Evolutionary conservation across 1,140 invertebrate species (phyloP), one percentile per base, ranked within the genome.

Genomic region (Pseudomyrmex dendroicus): DNA sequence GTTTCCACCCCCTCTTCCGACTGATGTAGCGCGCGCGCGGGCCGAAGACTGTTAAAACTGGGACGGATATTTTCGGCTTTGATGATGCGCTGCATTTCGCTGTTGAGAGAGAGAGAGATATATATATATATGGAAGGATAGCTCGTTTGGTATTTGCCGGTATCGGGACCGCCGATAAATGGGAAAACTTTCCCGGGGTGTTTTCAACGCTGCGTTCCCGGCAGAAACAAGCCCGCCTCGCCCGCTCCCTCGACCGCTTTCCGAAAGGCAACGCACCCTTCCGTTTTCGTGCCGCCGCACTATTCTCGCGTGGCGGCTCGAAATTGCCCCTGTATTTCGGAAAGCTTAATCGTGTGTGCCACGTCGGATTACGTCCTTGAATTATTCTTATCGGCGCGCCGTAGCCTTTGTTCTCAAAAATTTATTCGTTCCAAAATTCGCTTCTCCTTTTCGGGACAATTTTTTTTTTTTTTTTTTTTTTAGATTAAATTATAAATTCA

Each of bases 61-160:
- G 89, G 90, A 85, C 89, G 86, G 87, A 91, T 92, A 92, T 91
- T 90, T 91, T 86, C 82, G 90, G 88, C 87, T 73, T 89, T 73
- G 87, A 89, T 88, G 84, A 89, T 88, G 84, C 86, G 85, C 52
- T 46, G 78, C 35, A 61, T 76, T 86, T 83, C 59, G 68, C 20
- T 72, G 84, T 73, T 87, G 59, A 50, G 35, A 82, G 62, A n/a
- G 63, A 44, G 25, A 63, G 17, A 61, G 77, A 73, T 35, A 70
- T 15, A 25, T 17, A 17, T n/a, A n/a, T n/a, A 20, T 20, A 62
- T 35, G 7, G 15, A 46, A n/a, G 63, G 57, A 20, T 44, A 50
- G 57, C 73, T 88, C 86, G 87, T 89, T 88, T 88, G 72, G 86
- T 86, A 88, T 86, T 88, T 73, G 84, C 77, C 83, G 66, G 73